These are phyloP conservation scores for Harlomillsia oculata DNA, from an alignment of 1,140 invertebrate genomes.

Conservation along the genomic window DNA sequence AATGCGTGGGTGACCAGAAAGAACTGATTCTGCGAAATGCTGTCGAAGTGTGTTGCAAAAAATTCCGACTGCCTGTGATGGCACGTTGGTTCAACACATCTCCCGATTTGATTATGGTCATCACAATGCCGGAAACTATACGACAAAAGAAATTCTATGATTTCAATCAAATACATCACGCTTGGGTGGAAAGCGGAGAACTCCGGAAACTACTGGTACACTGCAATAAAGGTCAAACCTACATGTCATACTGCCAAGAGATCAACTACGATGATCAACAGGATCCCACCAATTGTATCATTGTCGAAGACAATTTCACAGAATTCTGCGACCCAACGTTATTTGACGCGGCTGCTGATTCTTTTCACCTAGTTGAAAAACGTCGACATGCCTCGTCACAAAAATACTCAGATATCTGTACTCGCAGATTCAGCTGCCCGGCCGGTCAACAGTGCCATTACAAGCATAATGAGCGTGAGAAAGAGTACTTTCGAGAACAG, in stretches of 20 bases:
- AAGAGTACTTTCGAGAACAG: conserved; percentile 17
- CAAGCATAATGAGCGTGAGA: conserved; percentile 7
- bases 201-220: background rate
- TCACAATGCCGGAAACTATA: background rate
- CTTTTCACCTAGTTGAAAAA: background rate
- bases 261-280: background rate
- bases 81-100: background rate
- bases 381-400: background rate
- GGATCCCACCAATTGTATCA: background rate
- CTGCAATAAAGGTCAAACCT: background rate
- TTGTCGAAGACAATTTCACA: background rate
- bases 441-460: conserved; percentile 3
- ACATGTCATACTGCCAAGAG: background rate
- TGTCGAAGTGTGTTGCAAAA: background rate
- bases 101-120: background rate
- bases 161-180: background rate
- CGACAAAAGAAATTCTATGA: background rate
- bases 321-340: background rate
- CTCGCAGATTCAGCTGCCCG: conserved; percentile 4
- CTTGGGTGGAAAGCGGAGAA: background rate
- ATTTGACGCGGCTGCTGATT: background rate
- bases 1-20: background rate
- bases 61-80: conserved; percentile 6
- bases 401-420: conserved; percentile 9
- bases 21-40: background rate